A percentile compares a stretch with the other conserved stretches of the same genome.
Conservation (phyloP, 2,888 invertebrate species). For the Euproctis similis region DNA sequence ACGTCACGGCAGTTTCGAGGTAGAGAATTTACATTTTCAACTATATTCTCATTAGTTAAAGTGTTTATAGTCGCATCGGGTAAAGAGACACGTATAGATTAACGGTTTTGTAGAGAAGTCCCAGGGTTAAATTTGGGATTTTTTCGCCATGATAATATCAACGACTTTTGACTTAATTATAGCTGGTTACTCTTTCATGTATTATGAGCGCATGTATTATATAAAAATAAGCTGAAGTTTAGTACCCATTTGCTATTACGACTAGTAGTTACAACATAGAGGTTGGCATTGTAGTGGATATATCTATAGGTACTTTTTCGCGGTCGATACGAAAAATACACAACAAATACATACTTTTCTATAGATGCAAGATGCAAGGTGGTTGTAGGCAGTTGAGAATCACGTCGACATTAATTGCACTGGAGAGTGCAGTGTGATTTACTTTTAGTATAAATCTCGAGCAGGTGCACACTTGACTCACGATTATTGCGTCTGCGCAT, state of each 20-base stretch:
- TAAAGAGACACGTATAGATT: too few relatives aligned
- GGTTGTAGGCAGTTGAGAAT: conserved; percentile 30
- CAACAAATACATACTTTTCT: conserved; percentile 9
- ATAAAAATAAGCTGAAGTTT: conserved; percentile 2
- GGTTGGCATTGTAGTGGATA: not conserved
- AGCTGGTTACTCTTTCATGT: too few relatives aligned
- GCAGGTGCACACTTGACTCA: conserved; percentile 69
- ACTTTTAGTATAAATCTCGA: conserved; percentile 44
- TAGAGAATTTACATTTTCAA: conserved; percentile 3
- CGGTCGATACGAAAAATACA: conserved; percentile 6
- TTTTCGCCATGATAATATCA: too few relatives aligned
- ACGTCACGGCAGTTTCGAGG: conserved; percentile 10
- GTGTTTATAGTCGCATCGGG: too few relatives aligned
- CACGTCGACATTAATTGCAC: conserved; percentile 54
- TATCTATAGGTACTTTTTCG: not conserved
- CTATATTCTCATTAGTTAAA: conserved; percentile 5
- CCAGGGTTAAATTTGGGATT: too few relatives aligned
- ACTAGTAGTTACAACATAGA: not conserved
- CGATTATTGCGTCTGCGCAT: conserved; percentile 32
- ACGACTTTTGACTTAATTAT: too few relatives aligned
- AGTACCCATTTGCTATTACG: conserved; percentile 3
- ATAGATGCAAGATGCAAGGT: conserved; percentile 23
- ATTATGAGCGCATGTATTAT: too few relatives aligned
- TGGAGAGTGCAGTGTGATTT: conserved; percentile 52
- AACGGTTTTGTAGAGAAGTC: too few relatives aligned